Evolutionary conservation across 2,113 vertebrate genomes (phyloP).

Genomic region (Plectropomus leopardus): DNA sequence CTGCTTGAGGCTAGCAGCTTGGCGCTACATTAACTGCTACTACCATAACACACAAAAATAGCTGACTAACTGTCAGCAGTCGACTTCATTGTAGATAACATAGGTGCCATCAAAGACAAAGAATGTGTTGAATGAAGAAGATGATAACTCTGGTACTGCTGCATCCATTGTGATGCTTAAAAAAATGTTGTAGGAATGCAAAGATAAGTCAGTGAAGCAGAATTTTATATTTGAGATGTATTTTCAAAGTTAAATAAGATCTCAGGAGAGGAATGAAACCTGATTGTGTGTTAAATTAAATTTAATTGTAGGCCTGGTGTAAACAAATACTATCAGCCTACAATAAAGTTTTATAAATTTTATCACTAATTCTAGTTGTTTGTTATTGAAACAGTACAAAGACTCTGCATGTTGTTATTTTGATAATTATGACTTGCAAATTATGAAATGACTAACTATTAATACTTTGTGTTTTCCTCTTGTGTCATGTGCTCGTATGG

Average conservation of each 20-base stretch:
- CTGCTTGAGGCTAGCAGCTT: too few species aligned
- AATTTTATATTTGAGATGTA: not conserved
- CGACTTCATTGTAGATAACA: not conserved
- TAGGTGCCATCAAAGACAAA: not conserved
- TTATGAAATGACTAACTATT: not conserved
- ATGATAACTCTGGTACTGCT: not conserved
- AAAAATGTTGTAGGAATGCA: not conserved
- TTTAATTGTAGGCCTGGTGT: not conserved
- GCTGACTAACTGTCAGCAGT: not conserved
- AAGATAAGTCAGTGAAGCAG: not conserved
- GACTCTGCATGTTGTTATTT: not conserved
- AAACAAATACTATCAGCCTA: not conserved
- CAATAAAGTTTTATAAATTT: too few species aligned
- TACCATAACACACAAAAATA: too few species aligned
- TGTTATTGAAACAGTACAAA: not conserved
- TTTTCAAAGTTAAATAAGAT: not conserved
- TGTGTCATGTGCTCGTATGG: slow-evolving; percentile 36
- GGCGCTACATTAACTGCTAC: too few species aligned
- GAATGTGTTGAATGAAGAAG: not conserved
- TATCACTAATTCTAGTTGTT: too few species aligned
- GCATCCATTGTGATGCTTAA: not conserved
- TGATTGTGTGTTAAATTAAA: not conserved
- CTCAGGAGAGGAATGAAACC: not conserved
- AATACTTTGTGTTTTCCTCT: not conserved
- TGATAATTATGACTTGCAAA: not conserved